Base-by-base conservation (phyloP, 2,888 invertebrate species). In the Thymelicus acteon region DNA sequence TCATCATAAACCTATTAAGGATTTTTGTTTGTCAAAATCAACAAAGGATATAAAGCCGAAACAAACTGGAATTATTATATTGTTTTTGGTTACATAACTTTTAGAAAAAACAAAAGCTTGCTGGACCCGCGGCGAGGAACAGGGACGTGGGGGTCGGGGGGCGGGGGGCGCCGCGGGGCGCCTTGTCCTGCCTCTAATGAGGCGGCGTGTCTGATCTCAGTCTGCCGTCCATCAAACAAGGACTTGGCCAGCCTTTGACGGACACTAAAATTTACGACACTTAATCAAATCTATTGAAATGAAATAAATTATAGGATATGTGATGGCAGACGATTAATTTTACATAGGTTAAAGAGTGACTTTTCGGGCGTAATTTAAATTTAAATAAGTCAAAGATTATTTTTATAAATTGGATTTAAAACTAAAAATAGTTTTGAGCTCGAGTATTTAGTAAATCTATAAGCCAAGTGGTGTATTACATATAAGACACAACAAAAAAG, bases 141-240 rank as follows among this genome's bases (percentile, higher is more conserved):
- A 8, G 12, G 1, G 44, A 15, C n/a, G 48, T 5, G n/a, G 4
- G n/a, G 48, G 5, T n/a, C 10, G n/a, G n/a, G 48, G n/a, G 7
- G 12, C 6, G 6, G 10, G 48, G 48, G n/a, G 48, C 48, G n/a
- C 48, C n/a, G n/a, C 48, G 48, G 48, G 48, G 48, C 48, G 48
- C 48, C 48, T 6, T n/a, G 48, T 71, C 62, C 15, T 12, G 6
- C 19, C 15, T 54, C 5, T 6, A 6, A 31, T 63, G 63, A 57
- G 58, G 24, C 48, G 48, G 48, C 48, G 12, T 48, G 48, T 48
- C 48, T 48, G 48, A 48, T 48, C 48, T 48, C 48, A 13, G 47
- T 13, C 48, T 48, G 48, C 48, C 48, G 48, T 48, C 48, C 48
- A 48, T 48, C 48, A 48, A n/a, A 48, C 13, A 7, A 48, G 48